phyloP scores from a whole-genome alignment of 1,140 invertebrate species.

The Temnothorax curvispinosus region DNA sequence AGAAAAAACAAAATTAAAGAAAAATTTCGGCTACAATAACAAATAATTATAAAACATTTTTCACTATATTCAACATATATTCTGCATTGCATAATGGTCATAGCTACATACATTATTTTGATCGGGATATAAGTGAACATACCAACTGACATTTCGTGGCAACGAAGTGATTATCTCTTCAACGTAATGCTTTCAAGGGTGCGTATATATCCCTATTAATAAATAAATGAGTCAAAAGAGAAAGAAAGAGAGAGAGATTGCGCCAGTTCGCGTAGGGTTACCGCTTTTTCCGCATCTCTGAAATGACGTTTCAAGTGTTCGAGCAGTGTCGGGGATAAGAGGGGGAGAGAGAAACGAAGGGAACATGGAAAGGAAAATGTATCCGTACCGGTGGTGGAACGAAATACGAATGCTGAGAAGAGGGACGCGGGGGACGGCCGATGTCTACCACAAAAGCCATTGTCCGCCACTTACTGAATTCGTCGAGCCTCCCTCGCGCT shows the following conservation, averaged over 20 bases:
- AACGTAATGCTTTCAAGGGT: constrained; percentile 21
- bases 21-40: not conserved
- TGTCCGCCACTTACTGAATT: constrained; percentile 85
- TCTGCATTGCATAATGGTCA: not conserved
- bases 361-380: constrained; percentile 52
- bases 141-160: not conserved
- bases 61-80: too few relatives aligned
- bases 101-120: not conserved
- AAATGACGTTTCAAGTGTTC: constrained; percentile 38
- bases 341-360: not conserved
- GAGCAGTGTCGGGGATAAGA: constrained; percentile 16
- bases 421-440: constrained; percentile 59
- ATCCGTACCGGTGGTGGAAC: constrained; percentile 59
- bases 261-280: constrained; percentile 19
- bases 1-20: not conserved
- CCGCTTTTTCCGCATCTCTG: constrained; percentile 26
- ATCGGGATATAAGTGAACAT: not conserved
- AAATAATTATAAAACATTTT: constrained; percentile 1
- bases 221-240: constrained; percentile 52
- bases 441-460: constrained; percentile 84
- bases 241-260: not conserved
- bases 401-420: constrained; percentile 64
- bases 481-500: constrained; percentile 75
- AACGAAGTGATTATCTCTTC: constrained; percentile 21
- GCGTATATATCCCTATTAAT: constrained; percentile 45